Evolutionary conservation across 2,888 invertebrate species (phyloP).

Genomic region (Tachystola acroxantha): DNA sequence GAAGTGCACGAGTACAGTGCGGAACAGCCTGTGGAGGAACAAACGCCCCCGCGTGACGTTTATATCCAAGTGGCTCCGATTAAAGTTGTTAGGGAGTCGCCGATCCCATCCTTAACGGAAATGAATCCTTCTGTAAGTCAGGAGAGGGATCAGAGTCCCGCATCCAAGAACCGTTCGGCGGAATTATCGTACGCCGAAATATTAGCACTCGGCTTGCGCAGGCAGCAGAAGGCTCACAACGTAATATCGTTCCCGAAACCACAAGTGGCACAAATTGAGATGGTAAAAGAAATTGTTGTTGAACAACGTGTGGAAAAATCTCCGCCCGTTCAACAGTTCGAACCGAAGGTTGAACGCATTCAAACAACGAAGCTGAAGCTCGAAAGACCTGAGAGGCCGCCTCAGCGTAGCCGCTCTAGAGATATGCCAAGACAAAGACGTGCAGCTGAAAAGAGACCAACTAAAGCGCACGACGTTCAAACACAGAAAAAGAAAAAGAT

Average conservation of each 20-base stretch:
- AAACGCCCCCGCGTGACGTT: conserved; percentile 23
- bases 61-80: conserved; percentile 6
- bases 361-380: conserved; percentile 28
- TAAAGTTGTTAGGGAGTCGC: conserved; percentile 11
- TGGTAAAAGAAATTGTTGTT: conserved; percentile 51
- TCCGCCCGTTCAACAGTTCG: conserved; percentile 28
- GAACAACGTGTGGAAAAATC: conserved; percentile 42
- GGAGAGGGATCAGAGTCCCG: conserved; percentile 43
- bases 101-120: conserved; percentile 15
- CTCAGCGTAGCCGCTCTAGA: conserved; percentile 53
- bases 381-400: conserved; percentile 31
- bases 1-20: conserved; percentile 23
- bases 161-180: conserved; percentile 60
- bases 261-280: conserved; percentile 58
- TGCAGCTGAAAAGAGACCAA: conserved; percentile 54
- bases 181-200: conserved; percentile 86
- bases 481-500: conserved; percentile 56
- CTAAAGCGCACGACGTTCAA: conserved; percentile 53
- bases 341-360: conserved; percentile 31
- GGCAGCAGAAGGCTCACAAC: conserved; percentile 39
- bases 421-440: conserved; percentile 61
- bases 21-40: conserved; percentile 25
- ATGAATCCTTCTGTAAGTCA: conserved; percentile 26
- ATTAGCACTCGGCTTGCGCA: conserved; percentile 81
- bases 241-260: conserved; percentile 50